These are phyloP conservation scores for Bilobella aurantiaca DNA, from an alignment of 1,140 invertebrate species.

Conservation along the genomic window DNA sequence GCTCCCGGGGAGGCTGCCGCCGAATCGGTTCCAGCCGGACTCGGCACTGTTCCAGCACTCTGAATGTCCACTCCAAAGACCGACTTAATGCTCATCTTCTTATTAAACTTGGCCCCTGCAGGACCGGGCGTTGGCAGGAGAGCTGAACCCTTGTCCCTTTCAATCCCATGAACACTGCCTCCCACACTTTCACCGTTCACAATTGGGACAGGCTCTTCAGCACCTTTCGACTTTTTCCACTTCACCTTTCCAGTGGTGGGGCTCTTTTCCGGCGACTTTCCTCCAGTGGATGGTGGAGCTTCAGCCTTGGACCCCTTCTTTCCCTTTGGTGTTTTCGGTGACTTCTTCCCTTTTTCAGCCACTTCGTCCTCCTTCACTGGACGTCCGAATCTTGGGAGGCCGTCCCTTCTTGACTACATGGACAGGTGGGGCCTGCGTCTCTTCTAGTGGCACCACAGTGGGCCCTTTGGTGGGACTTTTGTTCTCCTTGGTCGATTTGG, in stretches of 20 bases:
- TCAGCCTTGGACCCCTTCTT: too few relatives aligned
- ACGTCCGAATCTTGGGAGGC: constrained; percentile 21
- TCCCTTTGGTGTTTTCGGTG: too few relatives aligned
- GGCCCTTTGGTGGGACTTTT: constrained; percentile 16
- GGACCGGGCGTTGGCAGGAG: constrained; percentile 25
- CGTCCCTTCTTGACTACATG: constrained; percentile 11
- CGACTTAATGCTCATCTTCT: constrained; percentile 34
- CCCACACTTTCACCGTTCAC: constrained; percentile 1
- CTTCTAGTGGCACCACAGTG: not conserved
- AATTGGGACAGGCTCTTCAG: constrained; percentile 40
- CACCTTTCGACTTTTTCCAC: constrained; percentile 46
- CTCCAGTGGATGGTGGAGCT: constrained; percentile 19
- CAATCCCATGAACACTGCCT: constrained; percentile 2
- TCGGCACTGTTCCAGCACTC: too few relatives aligned
- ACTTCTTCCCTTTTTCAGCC: too few relatives aligned
- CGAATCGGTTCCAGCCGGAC: too few relatives aligned
- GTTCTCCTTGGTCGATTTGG: constrained; percentile 21
- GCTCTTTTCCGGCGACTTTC: constrained; percentile 13
- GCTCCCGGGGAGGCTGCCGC: too few relatives aligned
- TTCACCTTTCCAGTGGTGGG: constrained; percentile 23
- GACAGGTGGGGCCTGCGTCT: not conserved
- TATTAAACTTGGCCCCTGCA: constrained; percentile 25
- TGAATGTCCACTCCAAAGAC: constrained; percentile 35
- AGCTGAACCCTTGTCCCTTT: constrained; percentile 13
- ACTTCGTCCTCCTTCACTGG: too few relatives aligned